Evolutionary conservation across 2,797 vertebrate species (phyloP).

Genomic region (Spinibarbus caldwelli): DNA sequence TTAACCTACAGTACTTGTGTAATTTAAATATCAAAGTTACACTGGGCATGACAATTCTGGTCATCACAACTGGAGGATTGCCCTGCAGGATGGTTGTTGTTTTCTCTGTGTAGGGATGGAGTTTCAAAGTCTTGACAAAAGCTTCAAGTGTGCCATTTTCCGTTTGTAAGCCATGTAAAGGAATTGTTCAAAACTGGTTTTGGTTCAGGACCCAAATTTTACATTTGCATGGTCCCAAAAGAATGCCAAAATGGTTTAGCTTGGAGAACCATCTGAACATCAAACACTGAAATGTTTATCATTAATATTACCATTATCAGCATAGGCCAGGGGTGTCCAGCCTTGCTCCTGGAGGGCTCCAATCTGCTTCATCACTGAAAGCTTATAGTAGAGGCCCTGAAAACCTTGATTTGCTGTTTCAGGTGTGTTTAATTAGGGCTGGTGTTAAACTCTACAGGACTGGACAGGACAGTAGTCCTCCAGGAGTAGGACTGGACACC

Average conservation of each 20-base stretch:
- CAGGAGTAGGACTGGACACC: neutral
- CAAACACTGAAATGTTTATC: neutral
- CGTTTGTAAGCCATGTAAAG: neutral
- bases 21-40: neutral
- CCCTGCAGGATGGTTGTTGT: neutral
- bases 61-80: neutral
- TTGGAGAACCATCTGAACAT: neutral
- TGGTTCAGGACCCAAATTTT: neutral
- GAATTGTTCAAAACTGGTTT: neutral
- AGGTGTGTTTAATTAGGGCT: neutral
- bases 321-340: neutral
- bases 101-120: neutral
- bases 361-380: neutral
- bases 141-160: neutral
- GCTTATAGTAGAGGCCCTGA: neutral
- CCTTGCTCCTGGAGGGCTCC: neutral
- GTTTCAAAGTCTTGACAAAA: slow-evolving; percentile 6
- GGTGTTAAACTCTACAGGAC: neutral
- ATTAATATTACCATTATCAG: neutral
- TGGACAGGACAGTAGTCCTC: neutral
- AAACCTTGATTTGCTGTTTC: neutral
- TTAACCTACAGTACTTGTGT: neutral
- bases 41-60: neutral
- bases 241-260: neutral
- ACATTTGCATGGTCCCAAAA: neutral